Evolutionary conservation across 2,797 vertebrate genomes (phyloP), one percentile per base, ranked within the genome.

Genomic region (Danio albolineatus): DNA sequence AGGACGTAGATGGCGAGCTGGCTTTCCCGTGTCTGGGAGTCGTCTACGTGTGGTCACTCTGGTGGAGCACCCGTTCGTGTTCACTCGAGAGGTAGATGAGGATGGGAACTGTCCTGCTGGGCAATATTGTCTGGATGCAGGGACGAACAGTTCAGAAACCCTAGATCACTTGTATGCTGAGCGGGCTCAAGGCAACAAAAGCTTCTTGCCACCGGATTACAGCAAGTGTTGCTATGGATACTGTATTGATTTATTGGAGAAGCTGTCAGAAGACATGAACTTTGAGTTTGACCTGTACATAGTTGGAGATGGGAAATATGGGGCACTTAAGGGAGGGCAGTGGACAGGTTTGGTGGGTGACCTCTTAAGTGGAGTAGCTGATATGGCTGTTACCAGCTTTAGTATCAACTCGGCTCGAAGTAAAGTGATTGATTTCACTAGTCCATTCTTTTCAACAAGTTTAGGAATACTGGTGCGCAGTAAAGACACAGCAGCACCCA

Each of bases 401-500:
- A 97, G 96, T 86, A 97, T 98, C 86, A 97, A 97, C 87, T 97
- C 96, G 0, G 96, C 95, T 0, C 93, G 96, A 21, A 97, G 95
- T 56, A 94, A 91, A 48, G 95, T 97, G 60, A 93, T 98, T 0
- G 97, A 98, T 84, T 98, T 98, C 91, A 98, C 96, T 81, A 97
- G 95, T 43, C 96, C 96, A 10, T 98, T 98, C 90, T 97, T 97
- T 89, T 97, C 97, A 85, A 98, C 96, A 86, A 98, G 96, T 87
- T 86, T 98, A 88, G 96, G 96, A 72, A 98, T 98, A 89, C 85
- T 97, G 85, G 96, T 96, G 82, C 93, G 96, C 13, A 93, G 95
- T 8, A 93, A 93, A 54, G 97, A 98, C 90, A 95, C 95, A 0
- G 96, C 95, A 0, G 95, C 96, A 0, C 95, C 96, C 39, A 94